Evolutionary conservation across 2,113 vertebrate species (phyloP), one percentile per base, ranked within the genome.

Genomic region (Arizona elegans): DNA sequence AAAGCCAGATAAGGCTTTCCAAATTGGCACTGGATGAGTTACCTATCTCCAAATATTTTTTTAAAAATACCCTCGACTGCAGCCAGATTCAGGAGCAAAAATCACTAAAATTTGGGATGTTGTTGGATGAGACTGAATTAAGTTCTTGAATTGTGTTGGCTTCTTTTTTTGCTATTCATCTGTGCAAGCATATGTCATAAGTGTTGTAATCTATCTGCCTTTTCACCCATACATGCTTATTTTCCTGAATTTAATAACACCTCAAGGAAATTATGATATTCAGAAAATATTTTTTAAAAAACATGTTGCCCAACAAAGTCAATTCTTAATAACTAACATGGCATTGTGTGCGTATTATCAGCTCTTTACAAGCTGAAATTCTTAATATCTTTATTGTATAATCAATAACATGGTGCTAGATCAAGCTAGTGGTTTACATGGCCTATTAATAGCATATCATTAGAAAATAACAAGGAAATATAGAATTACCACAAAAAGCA

Each of bases 1-100:
- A 95, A 97, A 88, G 13, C 85, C 95, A 94, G n/a, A 87, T 94
- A 96, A 96, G 91, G 53, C 15, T 96, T 96, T 96, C 95, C 94
- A 94, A 94, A 93, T 94, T 96, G 95, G 95, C 95, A 94, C 92
- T 91, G 92, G 1, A 2, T 33, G 89, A 21, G 5, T 23, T 87
- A 26, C 85, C 29, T 54, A 62, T 91, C 94, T 97, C 95, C 1
- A 95, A 96, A 85, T 53, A 62, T 92, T 95, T 55, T 55, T 55
- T 55, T 12, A 96, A 95, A 55, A 75, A 93, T 95, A 92, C 81
- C 94, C 93, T 55, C 90, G 13, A 88, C 52, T 8, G 23, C 26
- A 54, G 81, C 56, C 5, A 92, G 47, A 94, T 94, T 86, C 89
- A 94, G 94, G 55, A 95, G 0, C 93, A 93, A 93, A 56, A 93